Conservation (phyloP, 2,113 vertebrate genomes). For the Setophaga petechia region DNA sequence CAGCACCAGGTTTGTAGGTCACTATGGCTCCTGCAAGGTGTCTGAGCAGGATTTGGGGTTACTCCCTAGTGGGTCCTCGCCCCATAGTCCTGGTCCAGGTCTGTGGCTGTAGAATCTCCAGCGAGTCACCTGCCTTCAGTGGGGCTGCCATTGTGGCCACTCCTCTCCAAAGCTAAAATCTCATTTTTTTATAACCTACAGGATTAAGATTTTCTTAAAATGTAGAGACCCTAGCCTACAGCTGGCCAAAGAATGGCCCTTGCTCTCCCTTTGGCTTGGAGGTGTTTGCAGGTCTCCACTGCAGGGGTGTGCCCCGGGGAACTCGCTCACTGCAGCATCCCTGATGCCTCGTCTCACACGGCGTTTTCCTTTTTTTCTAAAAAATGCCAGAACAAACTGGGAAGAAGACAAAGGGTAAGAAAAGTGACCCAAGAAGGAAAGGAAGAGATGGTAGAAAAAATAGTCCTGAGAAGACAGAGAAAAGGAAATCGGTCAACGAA, state of each 20-base stretch:
- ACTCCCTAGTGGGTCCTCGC: neutral
- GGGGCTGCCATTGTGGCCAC: neutral
- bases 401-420: constrained; percentile 86
- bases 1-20: rapidly evolving
- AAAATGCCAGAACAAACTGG: constrained; percentile 82
- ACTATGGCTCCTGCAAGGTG: neutral
- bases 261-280: neutral
- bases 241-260: neutral
- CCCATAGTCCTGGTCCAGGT: neutral
- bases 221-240: neutral
- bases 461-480: constrained; percentile 92
- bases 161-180: neutral
- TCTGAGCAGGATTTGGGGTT: neutral
- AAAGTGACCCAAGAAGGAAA: constrained; percentile 85
- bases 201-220: neutral
- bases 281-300: neutral
- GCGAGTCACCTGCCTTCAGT: neutral
- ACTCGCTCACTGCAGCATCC: neutral
- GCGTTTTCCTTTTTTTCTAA: constrained; percentile 41
- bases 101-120: neutral
- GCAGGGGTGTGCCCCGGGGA: neutral
- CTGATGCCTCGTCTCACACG: neutral
- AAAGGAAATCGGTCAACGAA: constrained; percentile 85
- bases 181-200: neutral
- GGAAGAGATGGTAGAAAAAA: constrained; percentile 85